A percentile compares a stretch with the other conserved stretches of the same genome.
phyloP scores from a whole-genome alignment of 2,888 invertebrate genomes.

The Pollenia angustigena region DNA sequence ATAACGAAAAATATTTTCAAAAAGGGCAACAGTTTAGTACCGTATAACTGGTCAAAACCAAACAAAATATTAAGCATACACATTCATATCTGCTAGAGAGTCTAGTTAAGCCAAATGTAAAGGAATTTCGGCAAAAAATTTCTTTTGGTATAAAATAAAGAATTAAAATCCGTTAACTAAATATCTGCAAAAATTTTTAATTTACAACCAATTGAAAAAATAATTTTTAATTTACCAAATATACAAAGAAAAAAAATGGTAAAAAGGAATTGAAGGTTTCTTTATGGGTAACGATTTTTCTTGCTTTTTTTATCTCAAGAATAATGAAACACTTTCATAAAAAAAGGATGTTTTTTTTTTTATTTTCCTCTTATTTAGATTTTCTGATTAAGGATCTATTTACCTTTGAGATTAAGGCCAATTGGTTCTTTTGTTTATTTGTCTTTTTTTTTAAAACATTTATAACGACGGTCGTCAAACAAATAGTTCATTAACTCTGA shows the following conservation, averaged over 20 bases:
- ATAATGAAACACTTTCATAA: background rate
- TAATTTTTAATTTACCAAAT: background rate
- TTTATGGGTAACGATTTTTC: background rate
- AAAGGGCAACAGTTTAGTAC: no score
- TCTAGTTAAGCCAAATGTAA: no score
- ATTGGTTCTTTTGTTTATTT: background rate
- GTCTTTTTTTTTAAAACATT: no score
- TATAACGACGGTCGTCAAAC: no score
- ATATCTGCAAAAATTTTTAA: background rate
- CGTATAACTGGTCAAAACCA: no score
- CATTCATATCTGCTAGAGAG: no score
- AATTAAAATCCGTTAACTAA: no score
- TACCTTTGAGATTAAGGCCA: background rate
- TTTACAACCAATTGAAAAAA: background rate
- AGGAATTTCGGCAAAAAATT: no score
- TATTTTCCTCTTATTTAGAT: background rate
- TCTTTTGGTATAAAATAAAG: no score
- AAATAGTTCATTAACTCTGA: no score
- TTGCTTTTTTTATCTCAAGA: background rate
- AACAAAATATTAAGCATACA: no score
- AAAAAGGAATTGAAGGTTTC: conserved; percentile 6
- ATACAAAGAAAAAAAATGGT: background rate
- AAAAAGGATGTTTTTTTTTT: background rate
- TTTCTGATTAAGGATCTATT: conserved; percentile 17
- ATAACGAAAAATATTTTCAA: no score